Conservation (phyloP, 2,888 invertebrate species). For the Apamea anceps region DNA sequence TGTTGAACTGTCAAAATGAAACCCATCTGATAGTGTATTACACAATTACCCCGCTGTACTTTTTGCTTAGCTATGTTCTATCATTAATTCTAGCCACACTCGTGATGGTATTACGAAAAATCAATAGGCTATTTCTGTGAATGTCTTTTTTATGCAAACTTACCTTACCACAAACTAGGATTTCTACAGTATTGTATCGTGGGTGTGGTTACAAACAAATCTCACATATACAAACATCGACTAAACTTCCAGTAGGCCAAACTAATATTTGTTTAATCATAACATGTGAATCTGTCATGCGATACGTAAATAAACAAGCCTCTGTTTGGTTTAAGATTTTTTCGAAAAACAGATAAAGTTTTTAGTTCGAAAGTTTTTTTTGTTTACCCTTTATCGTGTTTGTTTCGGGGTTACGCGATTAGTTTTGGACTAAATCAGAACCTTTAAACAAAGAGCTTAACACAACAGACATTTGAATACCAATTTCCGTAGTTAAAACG, state of each 20-base stretch:
- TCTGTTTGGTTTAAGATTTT: constrained; percentile 21
- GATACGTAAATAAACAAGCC: constrained; percentile 30
- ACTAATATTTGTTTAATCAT: constrained; percentile 46
- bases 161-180: background rate
- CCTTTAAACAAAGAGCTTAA: background rate
- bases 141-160: background rate
- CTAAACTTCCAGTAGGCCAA: constrained; percentile 30
- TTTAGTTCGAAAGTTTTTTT: constrained; percentile 21
- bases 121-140: constrained; percentile 3
- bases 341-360: background rate
- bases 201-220: constrained; percentile 36
- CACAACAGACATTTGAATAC: background rate
- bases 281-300: constrained; percentile 40
- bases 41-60: too few relatives aligned
- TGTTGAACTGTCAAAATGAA: too few relatives aligned
- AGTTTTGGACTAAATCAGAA: background rate
- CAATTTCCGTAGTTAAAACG: background rate
- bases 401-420: constrained; percentile 1
- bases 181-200: background rate
- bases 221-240: background rate
- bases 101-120: constrained; percentile 2
- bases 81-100: background rate
- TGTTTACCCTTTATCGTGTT: background rate
- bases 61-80: too few relatives aligned
- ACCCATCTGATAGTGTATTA: too few relatives aligned